Evolutionary conservation across 2,113 vertebrate genomes (phyloP).

Genomic region (Psittacula cyanocephala): DNA sequence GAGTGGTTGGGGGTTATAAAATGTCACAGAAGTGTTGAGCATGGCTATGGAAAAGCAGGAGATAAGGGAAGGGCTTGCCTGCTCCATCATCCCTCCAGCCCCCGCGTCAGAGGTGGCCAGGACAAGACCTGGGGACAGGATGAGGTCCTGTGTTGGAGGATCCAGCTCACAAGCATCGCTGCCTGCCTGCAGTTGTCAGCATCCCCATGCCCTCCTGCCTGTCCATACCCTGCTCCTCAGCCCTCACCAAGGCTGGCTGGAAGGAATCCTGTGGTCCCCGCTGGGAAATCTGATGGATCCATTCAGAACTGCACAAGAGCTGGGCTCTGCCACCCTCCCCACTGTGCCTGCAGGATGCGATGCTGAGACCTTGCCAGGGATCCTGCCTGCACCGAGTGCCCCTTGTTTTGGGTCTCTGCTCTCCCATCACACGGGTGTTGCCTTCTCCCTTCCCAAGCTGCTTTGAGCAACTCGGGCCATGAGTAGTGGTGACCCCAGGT

Average conservation of each 20-base stretch:
- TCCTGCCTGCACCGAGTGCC: not conserved
- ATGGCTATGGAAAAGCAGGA: not conserved
- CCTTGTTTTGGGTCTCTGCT: not conserved
- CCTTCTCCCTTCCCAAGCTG: not conserved
- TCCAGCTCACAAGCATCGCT: not conserved
- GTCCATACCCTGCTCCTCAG: not conserved
- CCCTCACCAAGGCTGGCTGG: not conserved
- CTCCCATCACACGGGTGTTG: not conserved
- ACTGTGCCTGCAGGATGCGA: rapidly evolving
- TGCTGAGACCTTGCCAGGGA: not conserved
- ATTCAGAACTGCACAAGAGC: not conserved
- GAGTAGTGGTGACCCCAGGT: rapidly evolving
- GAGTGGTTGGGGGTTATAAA: not conserved
- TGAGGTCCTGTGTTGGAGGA: not conserved
- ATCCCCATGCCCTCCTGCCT: not conserved
- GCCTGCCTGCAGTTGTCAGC: not conserved
- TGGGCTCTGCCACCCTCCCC: not conserved
- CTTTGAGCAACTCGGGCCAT: not conserved
- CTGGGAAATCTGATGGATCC: not conserved
- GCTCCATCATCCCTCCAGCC: not conserved
- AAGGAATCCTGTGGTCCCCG: not conserved
- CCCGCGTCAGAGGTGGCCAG: not conserved
- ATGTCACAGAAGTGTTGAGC: not conserved
- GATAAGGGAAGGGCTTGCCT: not conserved
- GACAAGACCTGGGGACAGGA: not conserved